These are phyloP conservation scores for Platyrinchus mystaceus DNA, from an alignment of 2,797 vertebrate genomes.

Conservation along the genomic window DNA sequence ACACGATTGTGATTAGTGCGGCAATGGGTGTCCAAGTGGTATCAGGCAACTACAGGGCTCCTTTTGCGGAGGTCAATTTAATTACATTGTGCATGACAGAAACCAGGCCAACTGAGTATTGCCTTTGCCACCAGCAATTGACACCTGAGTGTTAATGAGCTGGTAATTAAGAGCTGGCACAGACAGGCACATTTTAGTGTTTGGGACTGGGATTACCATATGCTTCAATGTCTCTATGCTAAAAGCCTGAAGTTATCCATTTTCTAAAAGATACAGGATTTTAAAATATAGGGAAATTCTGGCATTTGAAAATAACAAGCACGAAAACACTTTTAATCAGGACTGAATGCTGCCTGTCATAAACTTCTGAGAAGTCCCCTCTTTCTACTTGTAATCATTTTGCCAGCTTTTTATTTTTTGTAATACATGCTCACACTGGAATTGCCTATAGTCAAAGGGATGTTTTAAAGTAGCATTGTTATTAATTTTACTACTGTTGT, in stretches of 20 bases:
- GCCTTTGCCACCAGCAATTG: slow-evolving; percentile 82
- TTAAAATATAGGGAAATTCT: slow-evolving; percentile 11
- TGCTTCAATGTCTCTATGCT: slow-evolving; percentile 74
- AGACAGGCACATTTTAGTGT: slow-evolving; percentile 78
- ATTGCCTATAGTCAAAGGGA: not conserved
- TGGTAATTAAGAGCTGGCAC: slow-evolving; percentile 86
- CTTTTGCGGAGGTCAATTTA: slow-evolving; percentile 80
- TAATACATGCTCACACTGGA: not conserved
- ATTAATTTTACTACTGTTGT: not conserved
- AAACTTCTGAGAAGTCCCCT: not conserved
- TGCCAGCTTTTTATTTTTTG: not conserved
- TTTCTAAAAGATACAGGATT: slow-evolving; percentile 39
- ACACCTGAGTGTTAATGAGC: slow-evolving; percentile 87
- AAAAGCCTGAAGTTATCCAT: slow-evolving; percentile 58
- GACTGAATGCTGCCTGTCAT: not conserved
- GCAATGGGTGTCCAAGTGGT: slow-evolving; percentile 74
- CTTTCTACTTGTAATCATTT: not conserved
- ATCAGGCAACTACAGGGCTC: slow-evolving; percentile 75
- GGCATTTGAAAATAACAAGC: not conserved
- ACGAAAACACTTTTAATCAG: not conserved
- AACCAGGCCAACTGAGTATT: slow-evolving; percentile 79
- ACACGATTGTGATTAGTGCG: slow-evolving; percentile 67
- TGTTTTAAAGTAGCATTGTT: not conserved
- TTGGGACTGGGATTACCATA: slow-evolving; percentile 80
- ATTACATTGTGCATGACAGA: slow-evolving; percentile 82